These are phyloP conservation scores for Alligator mississippiensis DNA, from an alignment of 2,113 vertebrate species.

Conservation along the genomic window DNA sequence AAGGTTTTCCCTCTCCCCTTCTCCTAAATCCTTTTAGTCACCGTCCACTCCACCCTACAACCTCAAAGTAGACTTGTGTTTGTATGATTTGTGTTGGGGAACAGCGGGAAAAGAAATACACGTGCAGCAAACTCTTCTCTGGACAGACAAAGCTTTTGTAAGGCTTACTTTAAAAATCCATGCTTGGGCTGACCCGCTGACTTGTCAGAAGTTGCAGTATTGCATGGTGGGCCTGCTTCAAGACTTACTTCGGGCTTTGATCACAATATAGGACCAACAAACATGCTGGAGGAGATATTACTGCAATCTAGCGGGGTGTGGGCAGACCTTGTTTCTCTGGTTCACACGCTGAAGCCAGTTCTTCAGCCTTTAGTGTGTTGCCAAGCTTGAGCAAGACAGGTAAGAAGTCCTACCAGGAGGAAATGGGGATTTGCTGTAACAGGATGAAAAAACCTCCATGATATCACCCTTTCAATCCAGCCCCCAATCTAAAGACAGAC, in stretches of 20 bases:
- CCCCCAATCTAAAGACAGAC: background rate
- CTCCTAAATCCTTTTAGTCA: background rate
- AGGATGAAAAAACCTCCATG: background rate
- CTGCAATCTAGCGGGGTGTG: background rate
- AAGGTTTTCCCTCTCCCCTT: background rate
- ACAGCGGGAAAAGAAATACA: background rate
- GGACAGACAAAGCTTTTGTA: background rate
- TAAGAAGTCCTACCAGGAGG: background rate
- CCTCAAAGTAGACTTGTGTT: background rate
- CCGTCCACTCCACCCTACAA: background rate
- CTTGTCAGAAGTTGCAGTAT: background rate
- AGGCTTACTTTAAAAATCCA: background rate
- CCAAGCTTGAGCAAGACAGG: background rate
- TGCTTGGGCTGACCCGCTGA: background rate
- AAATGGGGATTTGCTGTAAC: background rate
- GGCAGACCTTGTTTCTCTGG: background rate
- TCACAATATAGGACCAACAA: background rate
- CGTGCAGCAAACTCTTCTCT: background rate
- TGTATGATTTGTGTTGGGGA: background rate
- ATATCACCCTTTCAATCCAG: background rate
- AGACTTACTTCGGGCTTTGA: background rate
- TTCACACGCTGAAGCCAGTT: no score
- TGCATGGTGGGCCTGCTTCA: background rate
- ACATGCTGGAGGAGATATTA: background rate
- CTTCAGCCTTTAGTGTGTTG: no score